Evolutionary conservation across 2,888 invertebrate genomes (phyloP).

Genomic region (Gisinianus flammeolus): DNA sequence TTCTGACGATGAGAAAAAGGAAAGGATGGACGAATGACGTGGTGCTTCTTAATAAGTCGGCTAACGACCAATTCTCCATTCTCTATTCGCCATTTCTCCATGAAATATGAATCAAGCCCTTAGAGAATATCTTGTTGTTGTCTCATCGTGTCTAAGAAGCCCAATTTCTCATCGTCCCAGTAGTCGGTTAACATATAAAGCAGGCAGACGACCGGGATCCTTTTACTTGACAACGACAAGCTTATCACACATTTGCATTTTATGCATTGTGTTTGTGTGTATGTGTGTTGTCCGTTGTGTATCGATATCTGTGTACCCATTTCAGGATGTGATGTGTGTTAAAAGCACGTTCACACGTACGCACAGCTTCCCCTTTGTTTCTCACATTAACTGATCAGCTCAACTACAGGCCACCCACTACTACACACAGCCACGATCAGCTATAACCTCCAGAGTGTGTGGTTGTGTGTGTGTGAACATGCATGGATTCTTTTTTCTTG

Average conservation of each 20-base stretch:
- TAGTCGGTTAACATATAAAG: neutral
- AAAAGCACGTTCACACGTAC: constrained; percentile 30
- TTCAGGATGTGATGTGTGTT: neutral
- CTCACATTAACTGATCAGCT: neutral
- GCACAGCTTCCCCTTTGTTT: neutral
- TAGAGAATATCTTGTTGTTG: no score
- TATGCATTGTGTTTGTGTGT: neutral
- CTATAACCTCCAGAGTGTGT: neutral
- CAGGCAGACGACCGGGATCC: neutral
- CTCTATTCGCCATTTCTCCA: no score
- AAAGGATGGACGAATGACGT: neutral
- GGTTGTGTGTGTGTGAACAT: neutral
- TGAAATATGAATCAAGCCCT: no score
- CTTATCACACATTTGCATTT: neutral
- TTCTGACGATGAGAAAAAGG: neutral
- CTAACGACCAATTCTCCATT: no score
- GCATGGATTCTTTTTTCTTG: neutral
- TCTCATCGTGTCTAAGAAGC: no score
- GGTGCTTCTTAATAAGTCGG: no score
- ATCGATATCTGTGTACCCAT: neutral
- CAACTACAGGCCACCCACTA: neutral
- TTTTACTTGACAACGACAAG: neutral
- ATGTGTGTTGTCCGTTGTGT: neutral
- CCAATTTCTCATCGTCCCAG: neutral
- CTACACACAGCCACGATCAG: neutral